Evolutionary conservation across 2,797 vertebrate genomes (phyloP).

Genomic region (Acropternis orthonyx): DNA sequence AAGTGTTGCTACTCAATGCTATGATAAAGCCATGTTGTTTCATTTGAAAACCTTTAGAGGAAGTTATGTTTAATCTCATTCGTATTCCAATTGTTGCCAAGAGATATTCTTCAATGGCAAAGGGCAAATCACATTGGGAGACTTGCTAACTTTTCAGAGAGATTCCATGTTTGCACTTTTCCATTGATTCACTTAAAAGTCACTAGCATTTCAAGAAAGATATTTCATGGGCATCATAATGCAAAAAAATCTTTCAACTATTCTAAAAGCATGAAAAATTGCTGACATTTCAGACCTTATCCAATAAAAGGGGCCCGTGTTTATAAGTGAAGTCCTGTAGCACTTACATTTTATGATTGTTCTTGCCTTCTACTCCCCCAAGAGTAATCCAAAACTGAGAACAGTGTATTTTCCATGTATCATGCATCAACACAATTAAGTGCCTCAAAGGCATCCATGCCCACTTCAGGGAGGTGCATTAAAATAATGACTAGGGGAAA

Average conservation of each 20-base stretch:
- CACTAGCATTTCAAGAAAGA: not conserved
- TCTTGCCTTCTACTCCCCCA: not conserved
- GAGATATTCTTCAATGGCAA: slow-evolving; percentile 9
- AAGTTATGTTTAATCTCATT: not conserved
- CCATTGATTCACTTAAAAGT: not conserved
- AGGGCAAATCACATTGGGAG: not conserved
- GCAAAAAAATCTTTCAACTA: not conserved
- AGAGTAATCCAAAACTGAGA: not conserved
- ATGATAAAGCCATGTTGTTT: slow-evolving; percentile 22
- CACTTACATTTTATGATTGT: not conserved
- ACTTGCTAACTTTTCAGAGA: not conserved
- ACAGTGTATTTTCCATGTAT: not conserved
- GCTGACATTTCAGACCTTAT: not conserved
- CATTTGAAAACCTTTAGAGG: slow-evolving; percentile 6
- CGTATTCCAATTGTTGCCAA: not conserved
- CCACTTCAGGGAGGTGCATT: not conserved
- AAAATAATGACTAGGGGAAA: not conserved
- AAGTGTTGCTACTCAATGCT: slow-evolving; percentile 24
- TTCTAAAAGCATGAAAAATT: not conserved
- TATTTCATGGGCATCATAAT: not conserved
- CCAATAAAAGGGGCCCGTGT: not conserved
- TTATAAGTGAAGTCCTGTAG: not conserved
- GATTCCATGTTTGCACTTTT: not conserved
- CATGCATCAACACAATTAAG: not conserved
- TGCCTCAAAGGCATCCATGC: not conserved